These are phyloP conservation scores for Drosophila biarmipes DNA, from an alignment of 1,140 invertebrate species.

Conservation along the genomic window DNA sequence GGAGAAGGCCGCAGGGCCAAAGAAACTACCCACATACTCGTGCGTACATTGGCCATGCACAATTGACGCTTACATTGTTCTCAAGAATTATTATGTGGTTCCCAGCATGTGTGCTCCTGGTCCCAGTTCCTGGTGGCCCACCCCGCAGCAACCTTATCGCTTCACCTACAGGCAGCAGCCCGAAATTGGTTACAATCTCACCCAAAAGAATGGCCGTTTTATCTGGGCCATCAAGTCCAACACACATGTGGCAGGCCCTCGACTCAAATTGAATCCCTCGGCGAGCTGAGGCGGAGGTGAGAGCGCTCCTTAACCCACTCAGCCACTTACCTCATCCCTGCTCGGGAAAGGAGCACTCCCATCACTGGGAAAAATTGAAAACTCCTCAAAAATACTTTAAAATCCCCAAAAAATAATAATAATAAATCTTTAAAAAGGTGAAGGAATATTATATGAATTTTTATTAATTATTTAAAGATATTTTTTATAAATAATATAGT, in stretches of 20 bases:
- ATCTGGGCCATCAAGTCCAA: constrained; percentile 53
- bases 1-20: constrained; percentile 25
- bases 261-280: constrained; percentile 45
- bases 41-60: constrained; percentile 66
- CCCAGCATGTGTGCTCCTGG: constrained; percentile 64
- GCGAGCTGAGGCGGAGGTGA: constrained; percentile 29
- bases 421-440: too few relatives aligned
- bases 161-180: constrained; percentile 44
- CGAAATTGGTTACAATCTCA: constrained; percentile 53
- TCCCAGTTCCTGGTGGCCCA: constrained; percentile 14
- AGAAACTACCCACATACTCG: constrained; percentile 65
- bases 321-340: constrained; percentile 2
- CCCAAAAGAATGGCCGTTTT: constrained; percentile 61
- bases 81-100: constrained; percentile 80
- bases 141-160: constrained; percentile 55
- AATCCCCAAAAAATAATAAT: background rate
- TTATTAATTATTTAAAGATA: too few relatives aligned
- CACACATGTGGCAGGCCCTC: constrained; percentile 48
- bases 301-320: constrained; percentile 39
- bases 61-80: constrained; percentile 81
- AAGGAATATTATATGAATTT: too few relatives aligned
- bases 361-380: background rate
- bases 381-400: too few relatives aligned
- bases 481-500: too few relatives aligned
- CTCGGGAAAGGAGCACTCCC: background rate